These are phyloP conservation scores for Aromia moschata DNA, from an alignment of 2,888 invertebrate species.

Conservation along the genomic window DNA sequence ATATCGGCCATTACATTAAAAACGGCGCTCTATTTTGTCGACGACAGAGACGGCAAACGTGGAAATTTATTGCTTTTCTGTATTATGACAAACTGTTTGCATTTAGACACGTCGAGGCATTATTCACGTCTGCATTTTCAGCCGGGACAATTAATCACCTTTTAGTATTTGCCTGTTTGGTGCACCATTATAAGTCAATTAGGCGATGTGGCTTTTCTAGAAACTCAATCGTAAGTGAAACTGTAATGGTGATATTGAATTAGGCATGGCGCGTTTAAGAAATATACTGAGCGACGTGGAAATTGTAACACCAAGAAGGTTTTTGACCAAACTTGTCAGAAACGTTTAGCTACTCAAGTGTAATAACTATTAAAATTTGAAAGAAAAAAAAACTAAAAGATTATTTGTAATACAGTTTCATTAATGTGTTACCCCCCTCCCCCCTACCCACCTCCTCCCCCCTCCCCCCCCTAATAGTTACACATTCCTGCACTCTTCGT, in stretches of 20 bases:
- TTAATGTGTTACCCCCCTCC: no score
- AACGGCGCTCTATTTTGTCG: constrained; percentile 36
- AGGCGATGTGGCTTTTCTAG: neutral
- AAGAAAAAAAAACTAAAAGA: no score
- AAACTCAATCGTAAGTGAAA: neutral
- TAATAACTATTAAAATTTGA: no score
- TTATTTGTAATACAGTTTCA: no score
- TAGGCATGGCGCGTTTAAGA: no score
- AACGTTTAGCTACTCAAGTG: no score
- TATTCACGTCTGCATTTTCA: constrained; percentile 37
- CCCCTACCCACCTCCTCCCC: no score
- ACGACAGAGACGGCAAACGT: constrained; percentile 29
- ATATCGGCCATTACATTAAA: constrained; percentile 39
- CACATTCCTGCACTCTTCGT: no score
- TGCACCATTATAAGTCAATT: constrained; percentile 20
- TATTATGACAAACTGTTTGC: constrained; percentile 42
- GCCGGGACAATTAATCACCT: constrained; percentile 36
- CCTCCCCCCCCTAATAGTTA: no score
- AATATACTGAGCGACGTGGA: no score
- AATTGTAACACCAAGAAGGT: no score
- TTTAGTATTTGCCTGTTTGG: constrained; percentile 37
- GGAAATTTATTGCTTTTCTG: constrained; percentile 38
- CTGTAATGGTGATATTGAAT: neutral
- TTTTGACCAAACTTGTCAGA: no score
- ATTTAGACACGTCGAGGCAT: constrained; percentile 39